Percentiles rank a stretch among this genome's conserved stretches.
Conservation (phyloP, 2,888 invertebrate species). For the Napeogenes sylphis region DNA sequence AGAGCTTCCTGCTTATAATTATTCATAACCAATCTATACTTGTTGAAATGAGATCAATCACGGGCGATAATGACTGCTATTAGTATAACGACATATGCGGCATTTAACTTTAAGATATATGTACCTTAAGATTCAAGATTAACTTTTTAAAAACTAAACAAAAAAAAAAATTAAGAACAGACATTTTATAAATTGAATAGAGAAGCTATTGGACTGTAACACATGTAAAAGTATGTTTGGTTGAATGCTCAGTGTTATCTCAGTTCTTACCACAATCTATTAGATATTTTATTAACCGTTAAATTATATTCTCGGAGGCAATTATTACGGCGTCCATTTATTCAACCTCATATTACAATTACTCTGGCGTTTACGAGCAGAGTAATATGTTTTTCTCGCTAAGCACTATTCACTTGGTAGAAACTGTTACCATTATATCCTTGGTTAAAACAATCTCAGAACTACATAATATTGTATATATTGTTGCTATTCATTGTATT, state of each 20-base stretch:
- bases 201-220: too few relatives aligned
- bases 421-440: too few relatives aligned
- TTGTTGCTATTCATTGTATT: too few relatives aligned
- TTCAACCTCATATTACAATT: constrained; percentile 24
- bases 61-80: neutral
- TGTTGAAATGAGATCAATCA: constrained; percentile 2
- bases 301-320: constrained; percentile 37
- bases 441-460: too few relatives aligned
- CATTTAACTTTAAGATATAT: too few relatives aligned
- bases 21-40: neutral
- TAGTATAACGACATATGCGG: neutral
- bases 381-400: constrained; percentile 16
- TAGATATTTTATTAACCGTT: constrained; percentile 42
- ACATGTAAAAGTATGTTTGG: neutral
- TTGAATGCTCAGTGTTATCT: neutral
- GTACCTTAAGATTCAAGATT: too few relatives aligned
- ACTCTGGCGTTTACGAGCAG: constrained; percentile 16
- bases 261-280: too few relatives aligned
- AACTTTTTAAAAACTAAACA: too few relatives aligned
- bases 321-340: constrained; percentile 31
- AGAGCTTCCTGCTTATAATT: constrained; percentile 1
- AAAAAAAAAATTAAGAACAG: too few relatives aligned
- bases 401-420: too few relatives aligned
- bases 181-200: too few relatives aligned
- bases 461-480: too few relatives aligned